Evolutionary conservation across 2,888 invertebrate species (phyloP).

Genomic region (Euplagia quadripunctaria): DNA sequence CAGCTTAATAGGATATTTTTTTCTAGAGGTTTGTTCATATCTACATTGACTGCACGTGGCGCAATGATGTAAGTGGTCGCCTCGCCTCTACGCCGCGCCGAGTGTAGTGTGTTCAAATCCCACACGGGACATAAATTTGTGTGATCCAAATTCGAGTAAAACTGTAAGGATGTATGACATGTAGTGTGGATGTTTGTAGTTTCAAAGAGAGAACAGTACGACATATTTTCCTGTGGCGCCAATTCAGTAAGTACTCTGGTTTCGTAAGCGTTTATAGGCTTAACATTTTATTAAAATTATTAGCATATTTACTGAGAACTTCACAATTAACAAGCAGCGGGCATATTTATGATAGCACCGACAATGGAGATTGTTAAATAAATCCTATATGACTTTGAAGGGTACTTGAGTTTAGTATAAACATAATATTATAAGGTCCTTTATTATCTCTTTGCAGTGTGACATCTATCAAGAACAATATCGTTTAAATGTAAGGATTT

Average conservation of each 20-base stretch:
- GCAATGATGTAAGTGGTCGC: too few species aligned
- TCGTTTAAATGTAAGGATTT: too few species aligned
- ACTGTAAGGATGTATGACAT: too few species aligned
- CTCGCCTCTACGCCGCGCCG: too few species aligned
- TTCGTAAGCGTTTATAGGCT: neutral
- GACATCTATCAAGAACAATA: neutral
- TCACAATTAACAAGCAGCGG: neutral
- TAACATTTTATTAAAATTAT: neutral
- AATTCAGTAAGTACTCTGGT: neutral
- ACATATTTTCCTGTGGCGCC: neutral
- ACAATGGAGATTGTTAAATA: neutral
- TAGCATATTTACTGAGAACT: constrained; percentile 1
- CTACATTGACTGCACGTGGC: too few species aligned
- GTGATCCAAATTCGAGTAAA: too few species aligned
- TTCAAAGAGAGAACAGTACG: neutral
- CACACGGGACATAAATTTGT: too few species aligned
- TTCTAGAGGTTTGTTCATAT: neutral
- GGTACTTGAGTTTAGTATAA: neutral
- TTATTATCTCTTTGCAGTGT: neutral
- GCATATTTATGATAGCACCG: neutral
- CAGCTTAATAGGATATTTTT: constrained; percentile 8
- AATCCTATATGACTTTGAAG: neutral
- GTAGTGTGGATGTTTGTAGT: neutral
- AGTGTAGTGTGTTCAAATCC: too few species aligned
- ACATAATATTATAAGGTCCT: neutral